Conservation (phyloP, 2,113 vertebrate species). For the Ceratotherium simum region DNA sequence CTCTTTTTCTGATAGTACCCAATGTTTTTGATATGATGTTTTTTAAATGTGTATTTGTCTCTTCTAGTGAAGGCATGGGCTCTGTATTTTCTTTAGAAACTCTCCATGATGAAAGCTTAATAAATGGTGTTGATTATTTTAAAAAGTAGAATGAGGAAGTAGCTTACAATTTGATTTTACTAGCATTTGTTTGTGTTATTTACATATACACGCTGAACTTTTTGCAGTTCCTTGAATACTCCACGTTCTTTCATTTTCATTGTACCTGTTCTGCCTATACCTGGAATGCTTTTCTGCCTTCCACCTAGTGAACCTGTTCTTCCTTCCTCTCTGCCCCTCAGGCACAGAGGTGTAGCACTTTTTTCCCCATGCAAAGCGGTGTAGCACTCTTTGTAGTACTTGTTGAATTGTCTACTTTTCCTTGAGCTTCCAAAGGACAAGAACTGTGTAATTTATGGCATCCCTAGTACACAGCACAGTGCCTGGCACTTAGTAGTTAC, state of each 20-base stretch:
- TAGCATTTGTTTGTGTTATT: constrained; percentile 6
- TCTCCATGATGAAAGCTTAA: constrained; percentile 20
- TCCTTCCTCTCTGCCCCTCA: not conserved
- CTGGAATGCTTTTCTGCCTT: constrained; percentile 49
- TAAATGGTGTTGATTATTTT: constrained; percentile 51
- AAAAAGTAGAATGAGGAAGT: constrained; percentile 63
- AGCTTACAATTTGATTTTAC: constrained; percentile 37
- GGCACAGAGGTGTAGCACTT: not conserved
- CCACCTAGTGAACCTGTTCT: not conserved
- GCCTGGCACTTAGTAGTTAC: not conserved
- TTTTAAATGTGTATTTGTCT: constrained; percentile 41
- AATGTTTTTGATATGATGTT: not conserved
- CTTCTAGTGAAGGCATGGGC: not conserved
- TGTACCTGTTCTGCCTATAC: constrained; percentile 5
- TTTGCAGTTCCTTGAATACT: constrained; percentile 33
- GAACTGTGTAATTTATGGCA: not conserved
- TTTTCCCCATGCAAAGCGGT: not conserved
- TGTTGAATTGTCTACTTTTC: constrained; percentile 20
- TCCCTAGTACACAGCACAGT: not conserved
- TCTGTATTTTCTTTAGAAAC: constrained; percentile 50
- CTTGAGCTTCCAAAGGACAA: not conserved
- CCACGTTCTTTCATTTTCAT: constrained; percentile 1
- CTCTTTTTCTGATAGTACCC: not conserved
- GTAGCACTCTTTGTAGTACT: not conserved
- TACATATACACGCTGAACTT: constrained; percentile 7